Conservation (phyloP, 64 coral and sea anemone genomes). For the Stylophora pistillata region DNA sequence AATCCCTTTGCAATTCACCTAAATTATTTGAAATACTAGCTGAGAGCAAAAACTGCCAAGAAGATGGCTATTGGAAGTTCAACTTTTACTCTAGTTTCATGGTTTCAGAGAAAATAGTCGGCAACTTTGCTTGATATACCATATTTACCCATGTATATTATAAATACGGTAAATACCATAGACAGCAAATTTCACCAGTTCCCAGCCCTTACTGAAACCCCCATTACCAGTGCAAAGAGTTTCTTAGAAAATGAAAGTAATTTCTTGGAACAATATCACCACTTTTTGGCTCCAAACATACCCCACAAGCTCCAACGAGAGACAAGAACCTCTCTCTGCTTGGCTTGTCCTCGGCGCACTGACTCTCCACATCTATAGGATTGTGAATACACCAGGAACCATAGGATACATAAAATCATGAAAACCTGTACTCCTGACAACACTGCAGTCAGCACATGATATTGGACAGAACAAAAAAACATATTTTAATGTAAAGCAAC, state of each 20-base stretch:
- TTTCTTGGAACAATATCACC: not conserved
- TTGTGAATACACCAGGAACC: constrained; percentile 84
- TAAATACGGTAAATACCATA: too few species aligned
- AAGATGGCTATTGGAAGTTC: too few species aligned
- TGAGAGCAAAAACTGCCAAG: too few species aligned
- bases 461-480: constrained; percentile 51
- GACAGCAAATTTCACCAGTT: not conserved
- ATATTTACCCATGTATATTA: too few species aligned
- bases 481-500: constrained; percentile 59
- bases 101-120: too few species aligned
- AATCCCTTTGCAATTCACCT: too few species aligned
- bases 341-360: constrained; percentile 83
- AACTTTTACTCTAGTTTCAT: too few species aligned
- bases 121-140: too few species aligned
- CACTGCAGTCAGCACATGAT: constrained; percentile 57
- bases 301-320: constrained; percentile 86
- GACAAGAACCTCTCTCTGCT: constrained; percentile 88
- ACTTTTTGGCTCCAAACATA: not conserved
- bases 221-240: not conserved
- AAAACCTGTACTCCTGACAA: constrained; percentile 64
- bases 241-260: not conserved
- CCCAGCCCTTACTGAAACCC: not conserved
- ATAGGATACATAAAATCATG: constrained; percentile 57
- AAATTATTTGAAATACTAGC: too few species aligned
- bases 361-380: constrained; percentile 97